Base-by-base conservation (phyloP, 2,888 invertebrate species). In the Agrilus cyanescens region DNA sequence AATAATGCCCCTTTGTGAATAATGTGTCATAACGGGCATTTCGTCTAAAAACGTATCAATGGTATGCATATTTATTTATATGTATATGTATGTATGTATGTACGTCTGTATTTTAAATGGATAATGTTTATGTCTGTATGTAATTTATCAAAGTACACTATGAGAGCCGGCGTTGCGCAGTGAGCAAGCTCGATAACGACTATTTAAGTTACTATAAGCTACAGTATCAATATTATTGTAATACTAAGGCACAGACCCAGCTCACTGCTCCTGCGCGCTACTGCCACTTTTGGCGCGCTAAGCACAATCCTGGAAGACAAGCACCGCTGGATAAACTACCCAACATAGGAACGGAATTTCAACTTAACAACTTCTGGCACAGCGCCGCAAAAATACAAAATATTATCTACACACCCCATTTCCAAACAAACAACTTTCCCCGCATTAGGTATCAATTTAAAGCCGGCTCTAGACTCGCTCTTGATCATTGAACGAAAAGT, bases 221-320 rank as follows among this genome's bases (percentile, higher is more conserved):
- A 63, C 56, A 53, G 54, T 65, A 65, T 63, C 61, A 64, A 63
- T 65, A 66, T 67, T 67, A 67, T 67, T 67, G 66, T 66, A 64
- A 66, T 66, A 65, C 66, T 67, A 67, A 67, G 67, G 67, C 67
- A 67, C 67, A 63, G 63, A 66, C 63, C 66, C 66, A 67, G 66
- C 66, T 66, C 63, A 63, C 60, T 65, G 65, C 66, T 65, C 63
- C 62, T 63, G 57, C 59, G 57, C 33, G 44, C 44, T 38, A 33
- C 40, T 43, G 37, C 44, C 29, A 44, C 41, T 39, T 40, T 44
- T 45, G 46, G 45, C 49, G 50, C 54, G 51, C 46, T 49, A 65
- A 64, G 62, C 64, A 58, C 59, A 54, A 53, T 59, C 56, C 63
- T 65, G 66, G 65, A 66, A 66, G 65, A 66, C 65, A 66, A 64